Evolutionary conservation across 92 coral and sea anemone genomes (phyloP).

Genomic region (Palythoa grandis): DNA sequence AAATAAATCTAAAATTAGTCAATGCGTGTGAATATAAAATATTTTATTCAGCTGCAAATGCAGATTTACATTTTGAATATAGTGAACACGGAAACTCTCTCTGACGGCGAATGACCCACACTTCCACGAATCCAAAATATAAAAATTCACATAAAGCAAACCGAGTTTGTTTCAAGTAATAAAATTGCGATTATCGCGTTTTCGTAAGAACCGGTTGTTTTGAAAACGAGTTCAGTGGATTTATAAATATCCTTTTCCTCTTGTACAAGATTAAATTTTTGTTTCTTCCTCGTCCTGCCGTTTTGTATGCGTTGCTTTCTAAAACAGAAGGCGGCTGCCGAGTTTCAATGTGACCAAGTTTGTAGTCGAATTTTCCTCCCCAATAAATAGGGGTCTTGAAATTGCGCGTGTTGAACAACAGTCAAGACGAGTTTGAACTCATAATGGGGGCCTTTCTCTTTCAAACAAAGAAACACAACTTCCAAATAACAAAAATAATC

Average conservation of each 20-base stretch:
- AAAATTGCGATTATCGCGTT: slow-evolving; percentile 13
- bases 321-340: background rate
- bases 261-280: slow-evolving; percentile 5
- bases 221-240: slow-evolving; percentile 1
- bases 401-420: background rate
- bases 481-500: slow-evolving; percentile 21
- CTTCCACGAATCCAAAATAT: background rate
- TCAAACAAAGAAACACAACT: slow-evolving; percentile 3
- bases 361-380: background rate
- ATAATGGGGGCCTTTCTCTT: background rate
- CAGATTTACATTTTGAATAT: slow-evolving; percentile 1
- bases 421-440: background rate
- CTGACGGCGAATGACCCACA: slow-evolving; percentile 12
- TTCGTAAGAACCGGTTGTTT: slow-evolving; percentile 10
- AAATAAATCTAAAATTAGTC: slow-evolving; percentile 5
- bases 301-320: background rate
- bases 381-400: slow-evolving; percentile 1
- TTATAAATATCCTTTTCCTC: slow-evolving; percentile 10
- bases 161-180: slow-evolving; percentile 9
- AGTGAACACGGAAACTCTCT: background rate
- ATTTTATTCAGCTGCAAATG: slow-evolving; percentile 16
- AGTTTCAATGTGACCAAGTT: background rate
- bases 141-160: slow-evolving; percentile 3
- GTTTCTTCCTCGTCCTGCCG: background rate
- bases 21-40: background rate